Evolutionary conservation across 2,113 vertebrate genomes (phyloP).

Genomic region (Indicator maculatus): DNA sequence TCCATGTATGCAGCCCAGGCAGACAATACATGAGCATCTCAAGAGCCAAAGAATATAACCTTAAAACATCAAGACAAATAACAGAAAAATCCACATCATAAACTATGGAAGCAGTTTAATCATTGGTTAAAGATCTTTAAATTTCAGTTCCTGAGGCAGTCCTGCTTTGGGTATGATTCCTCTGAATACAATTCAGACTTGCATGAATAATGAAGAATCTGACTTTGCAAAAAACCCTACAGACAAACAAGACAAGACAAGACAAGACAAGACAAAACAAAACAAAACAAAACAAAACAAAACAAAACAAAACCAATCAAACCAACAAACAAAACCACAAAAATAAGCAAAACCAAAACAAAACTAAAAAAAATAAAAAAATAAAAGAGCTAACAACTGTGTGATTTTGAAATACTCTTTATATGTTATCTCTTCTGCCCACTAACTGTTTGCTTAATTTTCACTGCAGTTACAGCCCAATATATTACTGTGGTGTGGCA

Average conservation of each 20-base stretch:
- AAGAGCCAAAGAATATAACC: background rate
- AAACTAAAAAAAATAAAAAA: background rate
- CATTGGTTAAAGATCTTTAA: background rate
- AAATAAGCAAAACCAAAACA: background rate
- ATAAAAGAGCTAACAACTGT: background rate
- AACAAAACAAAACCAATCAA: background rate
- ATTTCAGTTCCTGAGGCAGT: background rate
- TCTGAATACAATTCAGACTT: background rate
- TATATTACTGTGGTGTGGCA: background rate
- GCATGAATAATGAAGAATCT: background rate
- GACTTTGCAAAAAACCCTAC: background rate
- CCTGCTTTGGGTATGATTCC: background rate
- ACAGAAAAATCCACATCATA: background rate
- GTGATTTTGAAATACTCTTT: background rate
- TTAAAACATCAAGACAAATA: background rate
- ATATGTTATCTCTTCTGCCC: background rate
- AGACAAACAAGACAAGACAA: background rate
- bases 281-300: background rate
- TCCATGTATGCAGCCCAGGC: background rate
- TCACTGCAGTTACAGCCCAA: background rate
- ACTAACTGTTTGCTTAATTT: background rate
- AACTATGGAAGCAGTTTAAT: rapidly evolving
- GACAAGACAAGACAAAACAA: too few relatives aligned
- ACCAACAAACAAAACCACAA: background rate
- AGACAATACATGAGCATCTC: background rate